Percentiles rank a stretch among this genome's conserved stretches.
Conservation (phyloP, 2,888 invertebrate genomes). For the Drosophila maculinotata region DNA sequence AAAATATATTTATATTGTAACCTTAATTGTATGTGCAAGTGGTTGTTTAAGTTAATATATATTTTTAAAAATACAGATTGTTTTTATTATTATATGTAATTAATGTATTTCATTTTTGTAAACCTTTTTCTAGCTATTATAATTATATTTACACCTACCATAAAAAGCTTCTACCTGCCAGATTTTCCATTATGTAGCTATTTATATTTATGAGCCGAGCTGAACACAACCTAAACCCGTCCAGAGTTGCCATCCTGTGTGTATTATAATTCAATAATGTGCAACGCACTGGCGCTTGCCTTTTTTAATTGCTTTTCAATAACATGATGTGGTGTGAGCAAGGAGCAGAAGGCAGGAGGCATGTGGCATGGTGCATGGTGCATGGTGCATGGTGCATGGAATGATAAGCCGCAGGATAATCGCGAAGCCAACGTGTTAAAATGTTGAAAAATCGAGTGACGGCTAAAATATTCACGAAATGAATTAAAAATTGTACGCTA, state of each 20-base stretch:
- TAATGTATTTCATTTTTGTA: conserved; percentile 11
- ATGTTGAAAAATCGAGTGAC: conserved; percentile 53
- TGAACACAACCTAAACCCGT: neutral
- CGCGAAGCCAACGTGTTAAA: conserved; percentile 62
- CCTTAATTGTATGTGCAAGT: no score
- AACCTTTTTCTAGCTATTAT: conserved; percentile 9
- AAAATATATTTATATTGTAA: no score
- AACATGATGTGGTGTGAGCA: conserved; percentile 54
- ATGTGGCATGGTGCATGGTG: conserved; percentile 24
- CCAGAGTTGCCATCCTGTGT: conserved; percentile 20
- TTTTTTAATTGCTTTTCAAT: conserved; percentile 84
- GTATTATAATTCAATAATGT: conserved; percentile 76
- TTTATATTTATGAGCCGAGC: conserved; percentile 73
- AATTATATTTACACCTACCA: conserved; percentile 34
- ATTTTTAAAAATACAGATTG: no score
- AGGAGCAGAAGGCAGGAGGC: no score
- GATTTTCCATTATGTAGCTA: conserved; percentile 40
- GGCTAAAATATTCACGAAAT: conserved; percentile 70
- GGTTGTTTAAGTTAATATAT: no score
- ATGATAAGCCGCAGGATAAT: conserved; percentile 71
- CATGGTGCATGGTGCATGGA: conserved; percentile 22
- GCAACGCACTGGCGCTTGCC: conserved; percentile 62
- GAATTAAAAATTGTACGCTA: conserved; percentile 65
- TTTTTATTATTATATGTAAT: no score
- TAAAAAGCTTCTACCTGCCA: conserved; percentile 4